Evolutionary conservation across 1,140 invertebrate genomes (phyloP).

Genomic region (Heliconius congener): DNA sequence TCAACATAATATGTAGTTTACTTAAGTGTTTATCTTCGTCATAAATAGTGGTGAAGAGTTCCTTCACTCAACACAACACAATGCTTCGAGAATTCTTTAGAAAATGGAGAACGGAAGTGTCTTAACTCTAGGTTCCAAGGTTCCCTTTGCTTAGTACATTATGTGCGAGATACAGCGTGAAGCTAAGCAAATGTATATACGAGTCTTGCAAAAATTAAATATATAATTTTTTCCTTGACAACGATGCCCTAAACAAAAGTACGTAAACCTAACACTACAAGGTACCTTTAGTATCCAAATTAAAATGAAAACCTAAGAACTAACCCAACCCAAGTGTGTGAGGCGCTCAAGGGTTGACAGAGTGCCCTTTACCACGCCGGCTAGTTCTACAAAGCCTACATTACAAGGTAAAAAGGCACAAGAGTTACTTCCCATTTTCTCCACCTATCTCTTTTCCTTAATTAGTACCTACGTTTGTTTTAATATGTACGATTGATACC

Average conservation of each 20-base stretch:
- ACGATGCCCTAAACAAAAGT: not conserved
- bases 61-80: too few species aligned
- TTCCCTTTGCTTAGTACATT: too few species aligned
- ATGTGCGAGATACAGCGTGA: too few species aligned
- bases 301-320: constrained; percentile 30
- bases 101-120: too few species aligned
- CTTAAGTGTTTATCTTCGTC: too few species aligned
- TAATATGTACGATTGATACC: not conserved
- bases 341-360: constrained; percentile 22
- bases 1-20: too few species aligned
- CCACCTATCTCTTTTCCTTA: not conserved
- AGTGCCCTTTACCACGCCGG: constrained; percentile 20
- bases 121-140: too few species aligned
- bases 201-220: too few species aligned
- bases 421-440: not conserved
- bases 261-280: not conserved
- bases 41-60: too few species aligned
- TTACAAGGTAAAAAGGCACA: constrained; percentile 14
- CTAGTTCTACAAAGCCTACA: constrained; percentile 20
- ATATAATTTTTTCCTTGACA: too few species aligned
- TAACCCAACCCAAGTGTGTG: constrained; percentile 19
- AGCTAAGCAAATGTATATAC: too few species aligned
- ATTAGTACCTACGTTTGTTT: not conserved
- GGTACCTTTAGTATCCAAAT: constrained; percentile 6
- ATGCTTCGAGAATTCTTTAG: too few species aligned